A percentile compares a stretch with the other conserved stretches of the same genome.
Evolutionary conservation across 2,888 invertebrate species (phyloP).

Genomic region (Smittia sp.): DNA sequence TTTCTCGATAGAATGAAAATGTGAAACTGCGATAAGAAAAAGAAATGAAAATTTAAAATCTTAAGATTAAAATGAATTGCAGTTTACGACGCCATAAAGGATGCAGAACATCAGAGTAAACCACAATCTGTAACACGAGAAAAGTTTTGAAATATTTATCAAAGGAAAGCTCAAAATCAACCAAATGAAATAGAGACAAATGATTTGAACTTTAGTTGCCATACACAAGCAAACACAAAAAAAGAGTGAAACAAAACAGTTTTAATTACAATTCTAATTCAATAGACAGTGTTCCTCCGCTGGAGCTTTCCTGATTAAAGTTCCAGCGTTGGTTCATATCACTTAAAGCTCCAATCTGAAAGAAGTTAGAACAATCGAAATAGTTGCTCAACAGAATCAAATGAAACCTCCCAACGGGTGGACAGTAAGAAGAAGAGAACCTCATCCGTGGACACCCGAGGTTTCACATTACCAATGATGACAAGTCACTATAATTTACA

Average conservation of each 20-base stretch:
- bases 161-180: constrained; percentile 21
- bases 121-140: neutral
- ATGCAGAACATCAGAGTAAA: neutral
- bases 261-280: constrained; percentile 2
- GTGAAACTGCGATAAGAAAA: too few relatives aligned
- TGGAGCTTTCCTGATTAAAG: neutral
- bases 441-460: too few relatives aligned
- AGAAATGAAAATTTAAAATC: neutral
- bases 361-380: neutral
- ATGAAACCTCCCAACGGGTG: too few relatives aligned
- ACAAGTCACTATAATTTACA: neutral
- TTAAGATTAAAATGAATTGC: constrained; percentile 18
- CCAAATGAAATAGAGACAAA: constrained; percentile 37
- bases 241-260: neutral
- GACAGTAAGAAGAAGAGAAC: too few relatives aligned
- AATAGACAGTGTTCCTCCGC: neutral
- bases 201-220: constrained; percentile 33
- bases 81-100: constrained; percentile 20
- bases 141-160: constrained; percentile 22
- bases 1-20: too few relatives aligned
- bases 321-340: neutral
- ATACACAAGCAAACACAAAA: constrained; percentile 15
- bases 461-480: neutral
- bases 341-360: neutral
- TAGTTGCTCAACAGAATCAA: neutral